Conservation (phyloP, 1,140 invertebrate genomes). For the Drosophila mayri region DNA sequence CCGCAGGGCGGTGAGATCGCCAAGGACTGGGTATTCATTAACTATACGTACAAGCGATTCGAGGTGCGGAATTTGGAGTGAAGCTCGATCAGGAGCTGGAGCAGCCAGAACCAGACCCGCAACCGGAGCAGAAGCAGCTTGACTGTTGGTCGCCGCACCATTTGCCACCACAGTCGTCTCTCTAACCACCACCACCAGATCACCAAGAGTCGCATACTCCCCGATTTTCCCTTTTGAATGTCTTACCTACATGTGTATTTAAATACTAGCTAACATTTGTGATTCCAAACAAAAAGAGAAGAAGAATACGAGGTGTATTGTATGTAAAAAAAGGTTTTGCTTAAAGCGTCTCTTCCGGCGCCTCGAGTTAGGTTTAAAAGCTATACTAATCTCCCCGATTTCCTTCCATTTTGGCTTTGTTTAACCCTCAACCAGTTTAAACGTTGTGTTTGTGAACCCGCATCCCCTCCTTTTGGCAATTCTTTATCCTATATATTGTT, state of each 20-base stretch:
- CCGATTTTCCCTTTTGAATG: conserved; percentile 78
- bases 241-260: conserved; percentile 83
- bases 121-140: conserved; percentile 41
- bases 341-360: conserved; percentile 49
- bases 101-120: conserved; percentile 7
- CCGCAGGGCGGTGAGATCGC: conserved; percentile 93
- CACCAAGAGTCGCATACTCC: conserved; percentile 61
- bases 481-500: conserved; percentile 59
- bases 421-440: conserved; percentile 33
- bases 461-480: conserved; percentile 65
- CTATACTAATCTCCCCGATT: conserved; percentile 58
- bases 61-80: conserved; percentile 88
- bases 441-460: conserved; percentile 53
- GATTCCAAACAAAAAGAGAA: conserved; percentile 70
- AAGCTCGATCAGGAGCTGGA: conserved; percentile 45
- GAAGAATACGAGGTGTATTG: conserved; percentile 52
- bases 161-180: conserved; percentile 75
- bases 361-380: conserved; percentile 68
- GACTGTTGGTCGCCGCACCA: conserved; percentile 69
- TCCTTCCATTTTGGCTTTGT: conserved; percentile 56
- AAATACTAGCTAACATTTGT: conserved; percentile 83
- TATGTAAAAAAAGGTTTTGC: conserved; percentile 56
- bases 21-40: conserved; percentile 99
- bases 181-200: conserved; percentile 66
- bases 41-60: conserved; percentile 99